Base-by-base conservation (phyloP, 2,113 vertebrate species). In the Morone saxatilis region DNA sequence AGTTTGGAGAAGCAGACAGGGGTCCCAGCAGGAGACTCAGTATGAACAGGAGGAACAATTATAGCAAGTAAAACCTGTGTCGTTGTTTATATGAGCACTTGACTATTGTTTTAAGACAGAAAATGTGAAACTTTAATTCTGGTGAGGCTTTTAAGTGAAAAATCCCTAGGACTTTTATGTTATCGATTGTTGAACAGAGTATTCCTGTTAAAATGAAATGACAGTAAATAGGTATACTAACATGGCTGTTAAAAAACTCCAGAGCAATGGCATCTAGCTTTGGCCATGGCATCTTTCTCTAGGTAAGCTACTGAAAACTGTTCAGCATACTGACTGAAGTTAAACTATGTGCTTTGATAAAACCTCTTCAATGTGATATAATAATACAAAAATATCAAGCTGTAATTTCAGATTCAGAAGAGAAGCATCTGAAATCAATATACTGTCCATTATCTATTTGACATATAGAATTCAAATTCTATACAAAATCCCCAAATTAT, bases 331-430 rank as follows among this genome's bases (percentile, higher is more conserved):
- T 7, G 56, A 57, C 41, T 43, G 6, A 6, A 25, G 8, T 17
- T 57, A 38, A 50, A 41, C 16, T 31, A 16, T 50, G 71, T 85
- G 71, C 71, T 69, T 62, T 62, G 19, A 73, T 61, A 16, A 59
- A 59, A 43, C 17, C 19, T n/a, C 62, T 73, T 31, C 22, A 25
- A 47, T 20, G 4, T 72, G 14, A 45, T 59, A 40, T 17, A 66
- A 47, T 16, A 19, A 67, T 67, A 45, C 38, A 63, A 70, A 54
- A 53, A 85, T 48, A 75, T 53, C 25, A 54, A 41, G 22, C 11
- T 50, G n/a, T 14, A 2, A 8, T 25, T 60, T 70, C 22, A 60
- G 51, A 74, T 16, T 50, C 5, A 62, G 22, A 47, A 71, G 6
- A 22, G 51, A 59, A 61, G 54, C 22, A 51, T 76, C 54, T 11